These are phyloP conservation scores for Parascotia fuliginaria DNA, from an alignment of 2,888 invertebrate genomes.

Conservation along the genomic window DNA sequence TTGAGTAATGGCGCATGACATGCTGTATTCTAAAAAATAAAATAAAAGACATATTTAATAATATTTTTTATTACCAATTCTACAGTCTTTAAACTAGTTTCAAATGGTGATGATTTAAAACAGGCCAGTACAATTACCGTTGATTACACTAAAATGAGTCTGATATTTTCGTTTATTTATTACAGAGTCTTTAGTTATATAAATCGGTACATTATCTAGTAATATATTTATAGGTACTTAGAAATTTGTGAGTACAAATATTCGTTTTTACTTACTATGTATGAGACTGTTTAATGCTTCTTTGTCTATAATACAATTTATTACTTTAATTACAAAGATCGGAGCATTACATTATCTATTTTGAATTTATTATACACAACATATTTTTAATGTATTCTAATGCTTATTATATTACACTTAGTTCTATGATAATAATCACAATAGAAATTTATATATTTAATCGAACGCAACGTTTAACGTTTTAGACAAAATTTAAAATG, in stretches of 20 bases:
- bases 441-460: conserved; percentile 54
- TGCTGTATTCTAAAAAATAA: no score
- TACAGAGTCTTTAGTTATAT: conserved; percentile 46
- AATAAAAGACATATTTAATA: conserved; percentile 33
- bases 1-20: no score
- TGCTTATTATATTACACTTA: conserved; percentile 50
- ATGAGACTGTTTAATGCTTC: conserved; percentile 26
- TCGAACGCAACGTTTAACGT: conserved; percentile 57
- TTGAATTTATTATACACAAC: conserved; percentile 56
- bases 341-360: conserved; percentile 38
- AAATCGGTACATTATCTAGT: conserved; percentile 48
- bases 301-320: conserved; percentile 41
- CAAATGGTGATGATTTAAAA: conserved; percentile 67
- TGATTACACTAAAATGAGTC: conserved; percentile 51
- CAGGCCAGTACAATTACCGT: conserved; percentile 60
- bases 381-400: conserved; percentile 47
- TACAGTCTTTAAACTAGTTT: conserved; percentile 72
- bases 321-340: conserved; percentile 28
- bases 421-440: conserved; percentile 62
- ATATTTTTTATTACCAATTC: conserved; percentile 76
- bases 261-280: conserved; percentile 46
- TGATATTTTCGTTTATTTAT: conserved; percentile 55
- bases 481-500: conserved; percentile 21
- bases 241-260: conserved; percentile 58
- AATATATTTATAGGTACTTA: conserved; percentile 40